These are phyloP conservation scores for Megaceryle alcyon DNA, from an alignment of 2,797 vertebrate species.

Conservation along the genomic window DNA sequence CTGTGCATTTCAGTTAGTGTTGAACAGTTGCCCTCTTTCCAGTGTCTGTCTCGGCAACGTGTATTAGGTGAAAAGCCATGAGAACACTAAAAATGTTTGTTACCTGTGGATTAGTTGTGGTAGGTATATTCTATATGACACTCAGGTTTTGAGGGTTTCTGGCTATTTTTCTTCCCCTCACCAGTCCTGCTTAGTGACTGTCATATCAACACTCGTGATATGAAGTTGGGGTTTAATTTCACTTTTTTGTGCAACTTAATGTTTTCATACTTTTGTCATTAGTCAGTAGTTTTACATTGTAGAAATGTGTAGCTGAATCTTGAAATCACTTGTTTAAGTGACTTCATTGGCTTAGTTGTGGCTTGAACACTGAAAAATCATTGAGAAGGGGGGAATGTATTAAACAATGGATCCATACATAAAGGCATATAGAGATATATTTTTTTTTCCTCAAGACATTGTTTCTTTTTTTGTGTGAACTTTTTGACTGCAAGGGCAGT, in stretches of 20 bases:
- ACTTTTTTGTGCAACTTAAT: neutral
- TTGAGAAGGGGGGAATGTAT: neutral
- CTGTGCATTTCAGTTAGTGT: fast-evolving
- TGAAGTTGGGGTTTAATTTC: neutral
- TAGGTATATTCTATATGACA: neutral
- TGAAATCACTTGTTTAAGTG: neutral
- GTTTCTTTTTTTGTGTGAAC: neutral
- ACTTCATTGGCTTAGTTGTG: neutral
- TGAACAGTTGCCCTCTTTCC: neutral
- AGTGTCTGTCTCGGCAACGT: neutral
- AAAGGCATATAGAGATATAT: neutral
- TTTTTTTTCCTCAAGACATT: neutral
- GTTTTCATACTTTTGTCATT: neutral
- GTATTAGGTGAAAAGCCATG: neutral
- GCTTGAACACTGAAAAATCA: neutral
- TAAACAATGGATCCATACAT: fast-evolving
- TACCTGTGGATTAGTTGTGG: neutral
- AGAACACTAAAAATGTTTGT: neutral
- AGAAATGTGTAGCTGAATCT: neutral
- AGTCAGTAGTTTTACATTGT: neutral
- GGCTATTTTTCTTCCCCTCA: fast-evolving
- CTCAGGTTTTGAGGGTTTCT: neutral
- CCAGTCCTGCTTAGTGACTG: neutral
- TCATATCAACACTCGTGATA: neutral
- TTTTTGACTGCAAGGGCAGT: neutral